These are phyloP conservation scores for Drosophila melanica DNA, from an alignment of 1,140 invertebrate genomes.

Conservation along the genomic window DNA sequence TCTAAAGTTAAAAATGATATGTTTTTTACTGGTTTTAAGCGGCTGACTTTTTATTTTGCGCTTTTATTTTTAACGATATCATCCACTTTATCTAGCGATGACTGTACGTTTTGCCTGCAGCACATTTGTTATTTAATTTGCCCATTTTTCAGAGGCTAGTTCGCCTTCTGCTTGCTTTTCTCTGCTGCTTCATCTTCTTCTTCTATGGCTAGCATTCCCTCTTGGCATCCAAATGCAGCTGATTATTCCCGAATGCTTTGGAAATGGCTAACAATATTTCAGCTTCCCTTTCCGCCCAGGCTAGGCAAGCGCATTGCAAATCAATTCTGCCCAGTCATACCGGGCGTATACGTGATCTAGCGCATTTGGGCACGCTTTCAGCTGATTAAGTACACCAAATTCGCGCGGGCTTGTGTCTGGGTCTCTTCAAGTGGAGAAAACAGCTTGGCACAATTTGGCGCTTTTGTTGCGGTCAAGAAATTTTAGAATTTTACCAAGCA, in stretches of 20 bases:
- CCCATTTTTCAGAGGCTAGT: conserved; percentile 9
- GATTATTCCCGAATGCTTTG: conserved; percentile 25
- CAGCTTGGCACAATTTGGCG: conserved; percentile 68
- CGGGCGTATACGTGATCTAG: conserved; percentile 43
- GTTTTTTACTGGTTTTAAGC: background rate
- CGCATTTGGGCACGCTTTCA: conserved; percentile 40
- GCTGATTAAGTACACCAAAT: conserved; percentile 41
- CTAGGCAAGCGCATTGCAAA: conserved; percentile 1
- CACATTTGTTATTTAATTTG: conserved; percentile 5
- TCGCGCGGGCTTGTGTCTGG: background rate
- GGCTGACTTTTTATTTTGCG: background rate
- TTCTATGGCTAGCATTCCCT: background rate
- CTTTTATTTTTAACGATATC: background rate
- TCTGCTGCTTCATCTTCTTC: background rate
- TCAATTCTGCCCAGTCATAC: conserved; percentile 33
- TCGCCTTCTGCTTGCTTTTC: background rate
- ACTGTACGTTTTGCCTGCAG: conserved; percentile 9
- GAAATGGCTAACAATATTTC: conserved; percentile 29
- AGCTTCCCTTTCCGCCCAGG: background rate
- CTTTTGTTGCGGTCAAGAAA: conserved; percentile 73
- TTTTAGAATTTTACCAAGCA: conserved; percentile 57
- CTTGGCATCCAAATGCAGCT: conserved; percentile 14
- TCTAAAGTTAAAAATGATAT: background rate
- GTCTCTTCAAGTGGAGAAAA: conserved; percentile 50
- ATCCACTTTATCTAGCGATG: conserved; percentile 4